Percentiles rank a stretch among this genome's conserved stretches.
phyloP scores from a whole-genome alignment of 2,888 invertebrate species.

The Clunio marinus region DNA sequence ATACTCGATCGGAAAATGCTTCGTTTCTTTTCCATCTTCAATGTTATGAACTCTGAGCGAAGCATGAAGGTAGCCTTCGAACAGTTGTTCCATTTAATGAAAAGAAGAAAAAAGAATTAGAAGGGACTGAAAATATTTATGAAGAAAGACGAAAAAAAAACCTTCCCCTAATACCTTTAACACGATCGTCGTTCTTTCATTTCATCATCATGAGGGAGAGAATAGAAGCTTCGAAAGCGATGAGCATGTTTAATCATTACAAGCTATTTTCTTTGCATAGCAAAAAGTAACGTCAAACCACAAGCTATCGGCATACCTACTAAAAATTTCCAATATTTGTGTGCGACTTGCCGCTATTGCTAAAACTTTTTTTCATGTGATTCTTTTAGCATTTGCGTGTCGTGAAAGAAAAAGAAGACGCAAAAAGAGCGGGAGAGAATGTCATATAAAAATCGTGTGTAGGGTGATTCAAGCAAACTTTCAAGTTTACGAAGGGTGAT shows the following conservation, averaged over 20 bases:
- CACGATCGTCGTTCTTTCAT: conserved; percentile 21
- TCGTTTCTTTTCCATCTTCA: not conserved
- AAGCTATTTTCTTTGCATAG: conserved; percentile 11
- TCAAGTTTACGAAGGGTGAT: not conserved
- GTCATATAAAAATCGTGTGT: conserved; percentile 21
- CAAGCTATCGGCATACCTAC: conserved; percentile 36
- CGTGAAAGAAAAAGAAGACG: not conserved
- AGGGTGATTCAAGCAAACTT: conserved; percentile 21
- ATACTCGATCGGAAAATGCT: not conserved
- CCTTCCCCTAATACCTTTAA: not conserved
- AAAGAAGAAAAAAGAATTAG: not conserved
- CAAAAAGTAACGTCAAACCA: conserved; percentile 37
- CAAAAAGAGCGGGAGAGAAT: conserved; percentile 29
- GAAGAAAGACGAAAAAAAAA: not conserved
- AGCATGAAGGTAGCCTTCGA: not conserved
- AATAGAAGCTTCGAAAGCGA: conserved; percentile 5
- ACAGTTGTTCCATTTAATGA: not conserved
- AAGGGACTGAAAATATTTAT: no score
- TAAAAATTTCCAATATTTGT: conserved; percentile 29
- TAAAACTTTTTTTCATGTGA: conserved; percentile 21
- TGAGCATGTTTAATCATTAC: conserved; percentile 36
- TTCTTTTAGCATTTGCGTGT: conserved; percentile 33
- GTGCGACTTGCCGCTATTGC: conserved; percentile 29
- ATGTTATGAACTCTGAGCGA: not conserved
- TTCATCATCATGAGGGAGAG: no score